Conservation (phyloP, 2,797 vertebrate species). For the Parambassis ranga region DNA sequence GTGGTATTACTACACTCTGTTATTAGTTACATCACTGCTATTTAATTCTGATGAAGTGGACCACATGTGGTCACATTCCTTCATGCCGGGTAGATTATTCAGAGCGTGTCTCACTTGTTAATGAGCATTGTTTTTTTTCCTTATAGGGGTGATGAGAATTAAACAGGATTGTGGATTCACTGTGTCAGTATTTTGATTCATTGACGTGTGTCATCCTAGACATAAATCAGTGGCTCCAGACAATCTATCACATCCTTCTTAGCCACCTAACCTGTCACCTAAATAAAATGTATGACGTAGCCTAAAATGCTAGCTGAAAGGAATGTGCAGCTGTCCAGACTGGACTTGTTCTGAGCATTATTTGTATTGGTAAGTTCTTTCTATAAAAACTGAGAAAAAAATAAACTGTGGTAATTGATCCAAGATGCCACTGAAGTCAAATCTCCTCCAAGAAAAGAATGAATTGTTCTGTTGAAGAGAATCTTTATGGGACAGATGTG, state of each 20-base stretch:
- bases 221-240: neutral
- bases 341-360: neutral
- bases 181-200: neutral
- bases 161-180: neutral
- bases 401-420: neutral
- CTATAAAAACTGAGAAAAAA: neutral
- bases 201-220: conserved; percentile 2
- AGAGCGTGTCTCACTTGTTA: conserved; percentile 33
- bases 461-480: neutral
- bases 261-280: conserved; percentile 14
- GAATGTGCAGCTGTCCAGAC: conserved; percentile 15
- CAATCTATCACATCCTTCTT: neutral
- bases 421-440: too few species aligned
- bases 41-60: neutral
- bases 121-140: conserved; percentile 38
- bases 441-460: neutral
- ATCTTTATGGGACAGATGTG: neutral
- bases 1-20: conserved; percentile 4
- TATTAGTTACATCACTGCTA: conserved; percentile 19
- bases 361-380: too few species aligned
- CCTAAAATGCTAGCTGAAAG: neutral
- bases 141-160: conserved; percentile 23
- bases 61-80: neutral
- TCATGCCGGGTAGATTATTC: neutral
- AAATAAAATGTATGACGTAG: conserved; percentile 30